phyloP scores from a whole-genome alignment of 2,888 invertebrate species.

The Andricus curvator region DNA sequence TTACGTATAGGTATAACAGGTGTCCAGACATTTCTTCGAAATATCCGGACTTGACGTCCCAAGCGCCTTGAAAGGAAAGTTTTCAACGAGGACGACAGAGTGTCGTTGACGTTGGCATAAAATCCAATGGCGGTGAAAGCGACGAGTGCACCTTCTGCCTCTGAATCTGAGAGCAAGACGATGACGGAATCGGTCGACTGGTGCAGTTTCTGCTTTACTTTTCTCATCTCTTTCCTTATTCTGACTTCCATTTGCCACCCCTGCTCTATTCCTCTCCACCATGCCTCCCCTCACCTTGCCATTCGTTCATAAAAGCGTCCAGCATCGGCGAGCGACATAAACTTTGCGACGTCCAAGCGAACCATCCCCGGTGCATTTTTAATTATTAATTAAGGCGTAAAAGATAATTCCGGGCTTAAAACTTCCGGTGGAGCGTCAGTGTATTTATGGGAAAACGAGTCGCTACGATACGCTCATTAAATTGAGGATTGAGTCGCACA shows the following conservation, averaged over 20 bases:
- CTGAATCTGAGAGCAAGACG: conserved; percentile 26
- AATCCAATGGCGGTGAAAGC: conserved; percentile 50
- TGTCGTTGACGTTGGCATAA: conserved; percentile 50
- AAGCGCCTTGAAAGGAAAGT: conserved; percentile 51
- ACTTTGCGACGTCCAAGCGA: conserved; percentile 30
- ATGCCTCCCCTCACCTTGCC: conserved; percentile 17
- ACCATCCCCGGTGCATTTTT: conserved; percentile 56
- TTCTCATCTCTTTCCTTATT: conserved; percentile 33
- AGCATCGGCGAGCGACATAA: conserved; percentile 18
- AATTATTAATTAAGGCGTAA: conserved; percentile 62
- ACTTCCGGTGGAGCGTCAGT: conserved; percentile 46
- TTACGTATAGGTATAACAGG: conserved; percentile 39
- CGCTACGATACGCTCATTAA: conserved; percentile 33
- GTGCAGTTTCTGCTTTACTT: conserved; percentile 37
- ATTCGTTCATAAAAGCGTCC: conserved; percentile 36
- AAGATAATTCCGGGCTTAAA: conserved; percentile 55
- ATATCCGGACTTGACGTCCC: conserved; percentile 53
- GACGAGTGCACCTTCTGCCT: conserved; percentile 39
- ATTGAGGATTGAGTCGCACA: conserved; percentile 1
- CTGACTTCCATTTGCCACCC: conserved; percentile 20
- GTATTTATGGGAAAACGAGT: conserved; percentile 23
- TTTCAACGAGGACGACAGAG: conserved; percentile 46
- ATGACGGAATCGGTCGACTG: conserved; percentile 37
- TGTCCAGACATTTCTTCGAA: conserved; percentile 50
- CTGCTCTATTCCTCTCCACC: conserved; percentile 10